Base-by-base conservation (phyloP, 2,797 vertebrate species). In the Moxostoma hubbsi region DNA sequence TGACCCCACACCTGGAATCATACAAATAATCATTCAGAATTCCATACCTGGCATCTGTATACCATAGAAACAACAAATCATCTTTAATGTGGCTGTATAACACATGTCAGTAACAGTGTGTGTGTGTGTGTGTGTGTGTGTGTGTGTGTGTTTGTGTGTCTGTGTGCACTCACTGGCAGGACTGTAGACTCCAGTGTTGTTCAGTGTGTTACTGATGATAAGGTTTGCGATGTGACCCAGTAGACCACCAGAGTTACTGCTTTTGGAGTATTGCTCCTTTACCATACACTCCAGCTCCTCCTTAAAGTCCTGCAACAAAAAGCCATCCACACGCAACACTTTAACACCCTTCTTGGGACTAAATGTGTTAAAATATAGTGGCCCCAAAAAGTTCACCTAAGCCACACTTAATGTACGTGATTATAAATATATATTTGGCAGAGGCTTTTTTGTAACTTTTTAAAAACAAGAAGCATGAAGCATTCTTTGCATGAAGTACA, bases 201-300 rank as follows among this genome's bases (percentile, higher is more conserved):
- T 92, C 82, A 97, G 85, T 65, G 96, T 95, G 88, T 92, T 96
- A n/a, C 94, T 93, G 93, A 95, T 95, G 90, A 99, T 94, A 88
- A 98, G 95, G 89, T 99, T 96, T 72, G 97, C 96, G 47, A 99
- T 98, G 90, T 98, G 97, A 70, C 96, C 95, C 82, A 99, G 91
- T 0, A 96, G 89, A 98, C 91, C 74, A 98, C 93, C 83, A 1
- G 77, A 79, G 69, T 96, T 95, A 92, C 97, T 96, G 83, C 72
- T 64, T 55, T 79, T 83, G 13, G 72, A 70, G 36, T 59, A 53
- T 59, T 83, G 81, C 16, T 79, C 81, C 54, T 66, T 79, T 51
- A 82, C 77, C 72, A 83, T 70, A 66, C 81, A 59, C 77, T 83
- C 81, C 72, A 83, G 13, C 72, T 83, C 81, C 95, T 96, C 97